Evolutionary conservation across 2,888 invertebrate genomes (phyloP), one percentile per base, ranked within the genome.

Genomic region (Rotaria macrura): DNA sequence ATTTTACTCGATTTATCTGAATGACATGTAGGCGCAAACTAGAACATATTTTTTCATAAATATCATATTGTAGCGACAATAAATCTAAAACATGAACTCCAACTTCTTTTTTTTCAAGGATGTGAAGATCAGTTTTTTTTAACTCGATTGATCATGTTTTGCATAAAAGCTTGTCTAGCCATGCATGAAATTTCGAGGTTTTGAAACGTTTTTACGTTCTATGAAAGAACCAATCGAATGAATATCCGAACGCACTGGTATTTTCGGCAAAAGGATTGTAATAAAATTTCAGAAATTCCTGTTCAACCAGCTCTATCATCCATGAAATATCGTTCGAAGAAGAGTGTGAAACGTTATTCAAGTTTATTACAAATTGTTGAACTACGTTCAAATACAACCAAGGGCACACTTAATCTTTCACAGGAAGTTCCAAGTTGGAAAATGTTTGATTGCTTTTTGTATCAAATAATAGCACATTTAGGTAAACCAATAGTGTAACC

Each of bases 371-470:
- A 92, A 90, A 87, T 90, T 88, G 65, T 91, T 87, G 89, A 92
- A 89, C 86, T 89, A 88, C 87, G 88, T 88, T 88, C 90, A 87
- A 87, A 89, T 23, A 88, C 90, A 85, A 88, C 88, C 86, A 87
- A 87, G 47, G 87, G 87, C 2, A 88, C 90, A 87, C 85, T 87
- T 79, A 29, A 57, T 83, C 88, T 93, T 92, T 90, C 90, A 84
- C 87, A 88, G 23, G 89, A 90, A 72, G 91, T 94, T 65, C 93
- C 94, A 4, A 91, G 91, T 52, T 94, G 94, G 94, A 92, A 93
- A 92, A 94, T 94, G 89, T 89, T 94, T 6, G 90, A 92, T 52
- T 94, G 94, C n/a, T n/a, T n/a, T 94, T 92, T 93, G 86, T 93
- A 93, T 84, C 94, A 94, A 89, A 90, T 94, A 87, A 90, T 94